Base-by-base conservation (phyloP, 2,797 vertebrate genomes). In the Pangasius mekongensis region DNA sequence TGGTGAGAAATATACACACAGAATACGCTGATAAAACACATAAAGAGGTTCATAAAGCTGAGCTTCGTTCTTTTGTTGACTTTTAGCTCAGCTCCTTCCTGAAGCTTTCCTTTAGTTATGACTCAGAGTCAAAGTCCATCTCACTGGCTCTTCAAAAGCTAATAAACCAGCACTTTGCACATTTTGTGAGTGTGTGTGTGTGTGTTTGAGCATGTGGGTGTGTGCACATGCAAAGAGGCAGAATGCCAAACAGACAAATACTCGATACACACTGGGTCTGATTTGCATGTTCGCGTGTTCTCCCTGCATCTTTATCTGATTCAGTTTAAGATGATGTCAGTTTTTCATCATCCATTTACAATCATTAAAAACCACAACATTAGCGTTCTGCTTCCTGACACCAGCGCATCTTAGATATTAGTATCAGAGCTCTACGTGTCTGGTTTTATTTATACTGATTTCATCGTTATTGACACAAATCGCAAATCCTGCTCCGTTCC, bases 61-160 rank as follows among this genome's bases (percentile, higher is more conserved):
- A 16, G 47, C n/a, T 24, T 56, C 5, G 27, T 36, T 81, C 30
- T 22, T 80, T 20, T 80, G 18, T 58, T 78, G 76, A 78, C 76
- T 56, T 80, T 80, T 20, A 16, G 30, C 74, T 77, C 47, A 30
- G 5, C 30, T 77, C 47, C 47, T 77, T 80, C 43, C 43, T 52
- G 43, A 49, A 52, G 73, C 8, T 49, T n/a, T 52, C 14, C 14
- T 77, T 52, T n/a, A 27, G 66, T 69, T 36, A 69, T 67, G 24
- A 62, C 22, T 62, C 58, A 24, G 24, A 49, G 54, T 81, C 87
- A 86, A 86, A 82, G 87, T 89, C 83, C 77, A 60, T 60, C 67
- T 24, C 10, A 16, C 56, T n/a, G 56, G 56, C 39, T 16, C 52
- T 87, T 36, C n/a, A 62, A 2, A 49, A 13, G 39, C 66, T 83